These are phyloP conservation scores for Piscicola geometra DNA, from an alignment of 2,888 invertebrate genomes.

Conservation along the genomic window DNA sequence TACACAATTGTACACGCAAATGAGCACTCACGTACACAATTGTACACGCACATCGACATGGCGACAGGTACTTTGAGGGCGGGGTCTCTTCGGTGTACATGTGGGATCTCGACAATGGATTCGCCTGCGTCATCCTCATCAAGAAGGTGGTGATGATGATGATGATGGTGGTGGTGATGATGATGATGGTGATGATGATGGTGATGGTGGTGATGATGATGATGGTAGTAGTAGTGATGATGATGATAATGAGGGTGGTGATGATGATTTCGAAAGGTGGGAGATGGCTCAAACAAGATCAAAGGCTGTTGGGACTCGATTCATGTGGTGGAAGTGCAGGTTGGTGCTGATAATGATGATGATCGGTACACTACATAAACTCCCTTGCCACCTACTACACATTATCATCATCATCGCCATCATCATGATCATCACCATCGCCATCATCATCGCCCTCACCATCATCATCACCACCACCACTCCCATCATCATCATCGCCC, in stretches of 20 bases:
- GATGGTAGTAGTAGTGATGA: slow-evolving; percentile 25
- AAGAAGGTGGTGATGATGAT: slow-evolving; percentile 65
- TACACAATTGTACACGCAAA: too few relatives aligned
- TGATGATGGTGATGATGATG: slow-evolving; percentile 29
- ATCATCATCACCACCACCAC: too few relatives aligned
- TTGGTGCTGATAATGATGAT: too few relatives aligned
- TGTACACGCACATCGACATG: too few relatives aligned
- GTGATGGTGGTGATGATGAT: slow-evolving; percentile 27
- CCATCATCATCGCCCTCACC: too few relatives aligned
- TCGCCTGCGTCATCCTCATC: slow-evolving; percentile 90
- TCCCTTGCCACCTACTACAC: too few relatives aligned
- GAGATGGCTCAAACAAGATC: slow-evolving; percentile 95
- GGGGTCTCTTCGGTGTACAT: slow-evolving; percentile 98
- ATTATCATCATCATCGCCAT: too few relatives aligned
- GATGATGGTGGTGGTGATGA: slow-evolving; percentile 4
- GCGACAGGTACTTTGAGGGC: slow-evolving; percentile 93
- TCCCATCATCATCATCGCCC: too few relatives aligned
- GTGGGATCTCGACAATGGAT: slow-evolving; percentile 94
- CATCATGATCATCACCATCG: too few relatives aligned
- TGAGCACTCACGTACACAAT: too few relatives aligned
- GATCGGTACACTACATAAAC: too few relatives aligned
- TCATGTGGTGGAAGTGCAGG: slow-evolving; percentile 92
- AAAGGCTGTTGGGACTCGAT: slow-evolving; percentile 99
- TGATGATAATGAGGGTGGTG: slow-evolving; percentile 3
- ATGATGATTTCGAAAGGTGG: slow-evolving; percentile 62